Evolutionary conservation across 2,797 vertebrate genomes (phyloP).

Genomic region (Pangasius macronema): DNA sequence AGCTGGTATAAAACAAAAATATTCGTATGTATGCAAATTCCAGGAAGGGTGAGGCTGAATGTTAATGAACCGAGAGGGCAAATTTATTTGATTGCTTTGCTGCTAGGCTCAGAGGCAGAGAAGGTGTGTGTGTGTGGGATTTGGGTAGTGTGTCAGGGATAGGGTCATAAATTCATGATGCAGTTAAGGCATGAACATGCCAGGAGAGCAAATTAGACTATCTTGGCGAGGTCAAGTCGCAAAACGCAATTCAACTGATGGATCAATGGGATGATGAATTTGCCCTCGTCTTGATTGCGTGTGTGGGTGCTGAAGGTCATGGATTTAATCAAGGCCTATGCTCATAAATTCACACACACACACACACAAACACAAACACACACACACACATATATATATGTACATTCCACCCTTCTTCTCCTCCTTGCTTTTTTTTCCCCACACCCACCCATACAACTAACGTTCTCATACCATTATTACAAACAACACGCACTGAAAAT

Average conservation of each 20-base stretch:
- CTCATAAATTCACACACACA: constrained; percentile 67
- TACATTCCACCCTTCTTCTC: neutral
- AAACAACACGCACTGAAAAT: constrained; percentile 21
- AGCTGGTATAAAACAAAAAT: constrained; percentile 3
- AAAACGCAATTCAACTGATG: constrained; percentile 65
- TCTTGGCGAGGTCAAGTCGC: constrained; percentile 64
- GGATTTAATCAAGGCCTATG: constrained; percentile 77
- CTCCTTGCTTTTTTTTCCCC: neutral
- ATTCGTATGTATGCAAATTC: constrained; percentile 48
- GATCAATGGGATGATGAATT: constrained; percentile 62
- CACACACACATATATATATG: constrained; percentile 2
- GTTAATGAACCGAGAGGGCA: constrained; percentile 54
- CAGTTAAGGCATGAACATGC: constrained; percentile 48
- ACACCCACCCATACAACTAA: constrained; percentile 5
- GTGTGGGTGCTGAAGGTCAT: constrained; percentile 74
- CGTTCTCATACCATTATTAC: constrained; percentile 14
- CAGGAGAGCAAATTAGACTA: constrained; percentile 58
- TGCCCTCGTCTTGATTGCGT: constrained; percentile 69
- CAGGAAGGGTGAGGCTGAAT: constrained; percentile 11
- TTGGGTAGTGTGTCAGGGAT: constrained; percentile 40
- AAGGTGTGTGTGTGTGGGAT: constrained; percentile 26
- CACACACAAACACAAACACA: constrained; percentile 14
- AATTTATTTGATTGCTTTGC: constrained; percentile 55
- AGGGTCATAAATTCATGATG: constrained; percentile 53
- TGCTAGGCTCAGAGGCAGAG: constrained; percentile 23